These are phyloP conservation scores for Myiagra hebetior DNA, from an alignment of 2,113 vertebrate genomes.

Conservation along the genomic window DNA sequence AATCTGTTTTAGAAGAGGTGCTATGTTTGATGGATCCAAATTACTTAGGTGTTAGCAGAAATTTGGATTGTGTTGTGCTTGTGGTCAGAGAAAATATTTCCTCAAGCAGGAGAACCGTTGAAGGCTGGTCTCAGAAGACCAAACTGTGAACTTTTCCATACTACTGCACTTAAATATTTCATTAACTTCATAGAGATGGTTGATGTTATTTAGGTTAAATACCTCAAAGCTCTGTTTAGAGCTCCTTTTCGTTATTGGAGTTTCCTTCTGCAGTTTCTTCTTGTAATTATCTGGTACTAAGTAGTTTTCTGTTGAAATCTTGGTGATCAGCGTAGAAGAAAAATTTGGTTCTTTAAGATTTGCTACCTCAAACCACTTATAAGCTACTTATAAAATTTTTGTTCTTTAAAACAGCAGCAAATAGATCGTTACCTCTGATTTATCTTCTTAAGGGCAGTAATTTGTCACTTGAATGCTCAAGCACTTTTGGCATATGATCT, in stretches of 20 bases:
- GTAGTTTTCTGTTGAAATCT: neutral
- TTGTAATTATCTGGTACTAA: neutral
- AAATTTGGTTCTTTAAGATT: neutral
- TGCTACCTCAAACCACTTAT: neutral
- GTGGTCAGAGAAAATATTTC: neutral
- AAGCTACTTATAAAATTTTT: neutral
- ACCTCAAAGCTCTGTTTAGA: neutral
- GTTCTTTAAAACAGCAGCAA: neutral
- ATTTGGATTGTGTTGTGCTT: neutral
- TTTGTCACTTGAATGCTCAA: neutral
- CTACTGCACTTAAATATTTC: neutral
- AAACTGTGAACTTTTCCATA: neutral
- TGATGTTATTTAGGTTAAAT: neutral
- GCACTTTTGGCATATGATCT: neutral
- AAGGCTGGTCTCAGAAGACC: neutral
- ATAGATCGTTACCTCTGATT: neutral
- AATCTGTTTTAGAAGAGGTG: neutral
- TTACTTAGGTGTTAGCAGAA: neutral
- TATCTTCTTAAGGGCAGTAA: neutral
- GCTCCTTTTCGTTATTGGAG: neutral
- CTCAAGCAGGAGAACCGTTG: neutral
- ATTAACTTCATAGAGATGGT: neutral
- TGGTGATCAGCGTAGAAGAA: neutral
- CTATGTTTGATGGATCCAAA: fast-evolving
- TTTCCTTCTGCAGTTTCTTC: neutral